A percentile compares a stretch with the other conserved stretches of the same genome.
Evolutionary conservation across 2,113 vertebrate species (phyloP).

Genomic region (Pteruthius melanotis): DNA sequence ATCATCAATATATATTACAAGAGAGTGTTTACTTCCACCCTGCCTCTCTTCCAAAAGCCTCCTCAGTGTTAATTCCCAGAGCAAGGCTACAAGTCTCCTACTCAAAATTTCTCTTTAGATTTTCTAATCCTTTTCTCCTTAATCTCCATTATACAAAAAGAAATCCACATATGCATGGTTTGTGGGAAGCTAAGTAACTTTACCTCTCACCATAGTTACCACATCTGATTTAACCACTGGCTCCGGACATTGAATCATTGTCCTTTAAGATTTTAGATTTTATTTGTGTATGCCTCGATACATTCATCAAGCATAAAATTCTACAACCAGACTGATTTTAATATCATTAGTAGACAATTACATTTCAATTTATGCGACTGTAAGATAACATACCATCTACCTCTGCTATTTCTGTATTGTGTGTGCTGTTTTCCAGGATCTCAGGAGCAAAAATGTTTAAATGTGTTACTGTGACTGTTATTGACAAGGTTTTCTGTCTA

Average conservation of each 20-base stretch:
- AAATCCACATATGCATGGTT: slow-evolving; percentile 43
- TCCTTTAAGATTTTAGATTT: slow-evolving; percentile 36
- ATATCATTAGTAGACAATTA: background rate
- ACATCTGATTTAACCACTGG: slow-evolving; percentile 59
- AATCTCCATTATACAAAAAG: slow-evolving; percentile 23
- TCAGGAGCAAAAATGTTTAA: slow-evolving; percentile 19
- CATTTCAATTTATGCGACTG: background rate
- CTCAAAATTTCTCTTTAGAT: slow-evolving; percentile 46
- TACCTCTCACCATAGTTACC: slow-evolving; percentile 67
- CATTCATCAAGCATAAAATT: slow-evolving; percentile 11
- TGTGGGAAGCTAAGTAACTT: slow-evolving; percentile 60
- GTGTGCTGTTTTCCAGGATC: slow-evolving; percentile 4
- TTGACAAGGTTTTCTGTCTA: slow-evolving; percentile 4
- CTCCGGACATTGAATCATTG: slow-evolving; percentile 44
- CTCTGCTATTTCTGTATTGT: background rate
- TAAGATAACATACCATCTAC: background rate
- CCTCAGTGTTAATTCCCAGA: slow-evolving; percentile 18
- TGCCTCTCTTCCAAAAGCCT: slow-evolving; percentile 39
- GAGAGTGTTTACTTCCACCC: slow-evolving; percentile 21
- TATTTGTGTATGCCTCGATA: background rate
- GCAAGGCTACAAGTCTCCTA: slow-evolving; percentile 58
- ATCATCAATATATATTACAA: slow-evolving; percentile 31
- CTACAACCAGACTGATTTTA: background rate
- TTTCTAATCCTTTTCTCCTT: slow-evolving; percentile 55
- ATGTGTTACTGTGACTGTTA: background rate